These are phyloP conservation scores for Ranitomeya imitator DNA, from an alignment of 2,113 vertebrate genomes.

Conservation along the genomic window DNA sequence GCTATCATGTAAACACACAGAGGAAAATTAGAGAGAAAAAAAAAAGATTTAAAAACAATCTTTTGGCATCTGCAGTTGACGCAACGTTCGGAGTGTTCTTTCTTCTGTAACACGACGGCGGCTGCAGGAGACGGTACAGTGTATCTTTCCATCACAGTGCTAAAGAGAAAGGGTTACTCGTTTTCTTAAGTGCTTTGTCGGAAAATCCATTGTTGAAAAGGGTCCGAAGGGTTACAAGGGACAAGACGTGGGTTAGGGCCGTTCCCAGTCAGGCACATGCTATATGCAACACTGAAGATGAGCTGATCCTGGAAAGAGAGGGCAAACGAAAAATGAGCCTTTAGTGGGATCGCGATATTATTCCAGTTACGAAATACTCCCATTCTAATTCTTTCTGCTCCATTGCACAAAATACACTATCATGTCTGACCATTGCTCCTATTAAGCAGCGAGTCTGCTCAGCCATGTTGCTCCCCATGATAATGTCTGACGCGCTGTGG, in stretches of 20 bases:
- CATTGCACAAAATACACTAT: no score
- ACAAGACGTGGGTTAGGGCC: conserved; percentile 79
- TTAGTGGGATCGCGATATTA: background rate
- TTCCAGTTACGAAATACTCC: background rate
- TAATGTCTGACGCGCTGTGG: no score
- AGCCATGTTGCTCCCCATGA: no score
- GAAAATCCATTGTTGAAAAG: conserved; percentile 90
- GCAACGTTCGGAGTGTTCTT: conserved; percentile 57
- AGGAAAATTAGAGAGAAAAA: conserved; percentile 10
- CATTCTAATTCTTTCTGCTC: no score
- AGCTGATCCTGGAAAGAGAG: conserved; percentile 80
- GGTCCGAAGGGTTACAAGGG: conserved; percentile 82
- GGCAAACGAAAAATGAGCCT: background rate
- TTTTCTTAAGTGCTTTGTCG: conserved; percentile 71
- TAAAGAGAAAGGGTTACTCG: conserved; percentile 34
- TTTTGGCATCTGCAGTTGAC: conserved; percentile 73
- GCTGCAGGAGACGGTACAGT: conserved; percentile 66
- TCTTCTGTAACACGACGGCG: conserved; percentile 59
- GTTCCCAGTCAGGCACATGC: conserved; percentile 86
- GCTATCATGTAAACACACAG: conserved; percentile 71
- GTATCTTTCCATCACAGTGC: conserved; percentile 67
- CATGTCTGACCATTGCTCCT: no score
- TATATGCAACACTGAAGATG: conserved; percentile 77
- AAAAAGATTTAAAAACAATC: conserved; percentile 62
- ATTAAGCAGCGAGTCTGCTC: no score